These are phyloP conservation scores for Drosophila persimilis DNA, from an alignment of 1,140 invertebrate genomes.

Conservation along the genomic window DNA sequence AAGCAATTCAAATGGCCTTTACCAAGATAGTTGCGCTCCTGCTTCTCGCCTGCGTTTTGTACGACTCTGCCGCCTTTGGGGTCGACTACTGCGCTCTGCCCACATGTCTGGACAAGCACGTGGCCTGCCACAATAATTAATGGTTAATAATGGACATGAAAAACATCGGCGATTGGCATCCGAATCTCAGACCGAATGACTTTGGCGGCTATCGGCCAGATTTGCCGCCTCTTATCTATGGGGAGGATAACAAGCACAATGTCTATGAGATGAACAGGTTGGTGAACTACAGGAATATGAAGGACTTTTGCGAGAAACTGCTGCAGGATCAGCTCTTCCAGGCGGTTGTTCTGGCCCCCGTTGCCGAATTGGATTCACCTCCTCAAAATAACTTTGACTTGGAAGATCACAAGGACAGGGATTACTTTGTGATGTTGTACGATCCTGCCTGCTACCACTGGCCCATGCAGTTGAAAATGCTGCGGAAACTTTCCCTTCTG, in stretches of 20 bases:
- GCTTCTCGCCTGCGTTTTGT: too few species aligned
- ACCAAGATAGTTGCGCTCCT: too few species aligned
- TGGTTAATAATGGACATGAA: slow-evolving; percentile 17
- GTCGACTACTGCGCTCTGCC: slow-evolving; percentile 60
- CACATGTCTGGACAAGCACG: slow-evolving; percentile 61
- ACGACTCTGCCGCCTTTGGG: too few species aligned
- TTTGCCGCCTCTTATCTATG: slow-evolving; percentile 42
- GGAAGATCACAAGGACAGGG: slow-evolving; percentile 6
- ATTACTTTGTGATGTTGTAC: slow-evolving; percentile 48
- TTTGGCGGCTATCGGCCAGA: slow-evolving; percentile 38
- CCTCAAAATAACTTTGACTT: slow-evolving; percentile 40
- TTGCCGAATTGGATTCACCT: slow-evolving; percentile 3
- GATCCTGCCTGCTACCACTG: slow-evolving; percentile 46
- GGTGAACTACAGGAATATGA: slow-evolving; percentile 43
- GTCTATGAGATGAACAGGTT: slow-evolving; percentile 63
- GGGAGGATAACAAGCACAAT: too few species aligned
- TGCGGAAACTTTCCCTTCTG: slow-evolving; percentile 38
- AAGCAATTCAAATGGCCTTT: too few species aligned
- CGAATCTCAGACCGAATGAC: slow-evolving; percentile 5
- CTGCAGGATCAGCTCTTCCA: slow-evolving; percentile 34
- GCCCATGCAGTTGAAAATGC: slow-evolving; percentile 29
- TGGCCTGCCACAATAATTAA: slow-evolving; percentile 32
- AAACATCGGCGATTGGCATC: slow-evolving; percentile 18
- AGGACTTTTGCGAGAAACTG: slow-evolving; percentile 49
- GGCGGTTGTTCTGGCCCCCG: slow-evolving; percentile 22